Percentiles rank a stretch among this genome's conserved stretches.
These are phyloP conservation scores for Motacilla tschutschensis DNA, from an alignment of 2,113 vertebrate genomes.

Conservation along the genomic window DNA sequence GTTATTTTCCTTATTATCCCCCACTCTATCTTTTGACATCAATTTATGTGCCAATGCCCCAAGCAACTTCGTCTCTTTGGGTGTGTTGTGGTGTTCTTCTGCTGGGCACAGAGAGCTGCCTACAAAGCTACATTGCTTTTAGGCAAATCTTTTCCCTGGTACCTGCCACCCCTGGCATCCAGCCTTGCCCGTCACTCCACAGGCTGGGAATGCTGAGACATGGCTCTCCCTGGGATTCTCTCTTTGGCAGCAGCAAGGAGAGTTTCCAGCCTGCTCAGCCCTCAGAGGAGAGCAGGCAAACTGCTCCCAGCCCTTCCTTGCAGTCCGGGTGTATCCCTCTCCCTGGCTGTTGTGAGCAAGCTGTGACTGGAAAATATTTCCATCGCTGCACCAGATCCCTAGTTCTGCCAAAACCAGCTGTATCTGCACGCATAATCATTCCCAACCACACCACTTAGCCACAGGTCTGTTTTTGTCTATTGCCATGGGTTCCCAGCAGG, in stretches of 20 bases:
- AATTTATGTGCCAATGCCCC: neutral
- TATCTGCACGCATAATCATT: neutral
- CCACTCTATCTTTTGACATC: neutral
- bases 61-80: neutral
- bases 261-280: neutral
- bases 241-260: neutral
- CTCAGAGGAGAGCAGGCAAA: neutral
- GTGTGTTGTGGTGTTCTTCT: neutral
- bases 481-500: neutral
- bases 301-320: neutral
- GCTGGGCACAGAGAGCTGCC: neutral
- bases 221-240: accelerated
- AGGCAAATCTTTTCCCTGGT: neutral
- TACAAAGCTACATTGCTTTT: neutral
- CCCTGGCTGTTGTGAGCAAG: neutral
- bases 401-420: neutral
- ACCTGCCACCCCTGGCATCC: accelerated
- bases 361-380: neutral
- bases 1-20: neutral
- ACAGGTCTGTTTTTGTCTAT: neutral
- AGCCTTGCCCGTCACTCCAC: accelerated
- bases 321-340: neutral
- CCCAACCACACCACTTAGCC: neutral
- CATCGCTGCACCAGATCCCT: neutral
- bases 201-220: accelerated